A percentile compares a stretch with the other conserved stretches of the same genome.
Conservation (phyloP, 2,113 vertebrate species). For the Barnardius zonarius region DNA sequence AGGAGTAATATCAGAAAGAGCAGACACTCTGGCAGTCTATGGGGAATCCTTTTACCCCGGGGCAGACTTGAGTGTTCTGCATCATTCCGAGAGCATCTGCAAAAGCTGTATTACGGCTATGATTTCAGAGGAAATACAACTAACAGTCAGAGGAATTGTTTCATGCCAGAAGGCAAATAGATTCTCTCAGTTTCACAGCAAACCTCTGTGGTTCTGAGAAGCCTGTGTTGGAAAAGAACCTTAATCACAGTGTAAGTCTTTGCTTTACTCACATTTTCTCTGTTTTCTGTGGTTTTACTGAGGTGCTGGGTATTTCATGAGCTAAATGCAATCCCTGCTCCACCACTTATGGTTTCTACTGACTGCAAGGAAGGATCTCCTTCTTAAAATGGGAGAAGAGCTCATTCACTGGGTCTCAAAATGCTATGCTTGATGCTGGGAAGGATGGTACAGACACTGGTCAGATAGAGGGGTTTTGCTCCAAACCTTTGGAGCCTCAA, state of each 20-base stretch:
- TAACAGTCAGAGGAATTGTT: not conserved
- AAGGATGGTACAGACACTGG: not conserved
- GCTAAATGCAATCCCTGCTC: not conserved
- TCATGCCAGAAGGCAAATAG: not conserved
- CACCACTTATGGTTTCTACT: not conserved
- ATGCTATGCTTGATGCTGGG: not conserved
- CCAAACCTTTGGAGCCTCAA: not conserved
- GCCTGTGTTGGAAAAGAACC: not conserved
- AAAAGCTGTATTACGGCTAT: not conserved
- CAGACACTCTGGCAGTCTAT: not conserved
- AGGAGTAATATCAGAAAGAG: not conserved
- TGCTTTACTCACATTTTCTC: not conserved
- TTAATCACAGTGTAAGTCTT: not conserved
- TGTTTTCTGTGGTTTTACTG: not conserved
- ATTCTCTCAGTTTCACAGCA: not conserved
- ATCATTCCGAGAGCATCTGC: not conserved
- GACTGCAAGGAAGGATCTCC: not conserved
- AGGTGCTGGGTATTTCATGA: not conserved
- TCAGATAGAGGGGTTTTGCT: not conserved
- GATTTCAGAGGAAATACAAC: not conserved
- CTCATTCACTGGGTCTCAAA: not conserved
- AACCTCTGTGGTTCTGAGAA: not conserved
- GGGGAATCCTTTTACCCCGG: not conserved
- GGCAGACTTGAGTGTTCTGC: not conserved
- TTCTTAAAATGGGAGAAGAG: not conserved